Evolutionary conservation across 2,797 vertebrate genomes (phyloP).

Genomic region (Alca torda): DNA sequence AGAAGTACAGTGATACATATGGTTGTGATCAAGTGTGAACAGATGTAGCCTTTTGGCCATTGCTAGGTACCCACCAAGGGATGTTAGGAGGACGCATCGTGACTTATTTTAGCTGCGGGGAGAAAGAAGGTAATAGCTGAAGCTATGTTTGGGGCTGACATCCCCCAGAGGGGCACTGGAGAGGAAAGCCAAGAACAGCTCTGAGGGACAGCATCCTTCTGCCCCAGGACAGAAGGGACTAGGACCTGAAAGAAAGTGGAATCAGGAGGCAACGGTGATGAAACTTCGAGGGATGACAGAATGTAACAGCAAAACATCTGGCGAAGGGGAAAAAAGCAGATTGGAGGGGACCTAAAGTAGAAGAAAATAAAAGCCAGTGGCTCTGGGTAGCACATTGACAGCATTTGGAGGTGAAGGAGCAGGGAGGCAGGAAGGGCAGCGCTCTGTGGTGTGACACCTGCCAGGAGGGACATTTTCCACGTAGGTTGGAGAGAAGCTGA

Average conservation of each 20-base stretch:
- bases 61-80: not conserved
- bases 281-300: not conserved
- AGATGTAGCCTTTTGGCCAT: not conserved
- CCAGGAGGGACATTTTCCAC: not conserved
- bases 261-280: not conserved
- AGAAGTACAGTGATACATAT: not conserved
- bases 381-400: not conserved
- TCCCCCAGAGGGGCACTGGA: accelerated
- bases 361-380: not conserved
- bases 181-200: not conserved
- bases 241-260: not conserved
- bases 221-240: not conserved
- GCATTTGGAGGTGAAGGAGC: not conserved
- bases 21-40: not conserved
- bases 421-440: not conserved
- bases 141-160: not conserved
- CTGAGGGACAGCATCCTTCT: not conserved
- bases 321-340: not conserved
- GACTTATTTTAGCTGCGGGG: not conserved
- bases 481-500: not conserved
- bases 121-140: not conserved
- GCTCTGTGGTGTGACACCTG: not conserved
- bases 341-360: not conserved
- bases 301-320: not conserved
- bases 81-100: not conserved